A percentile compares a stretch with the other conserved stretches of the same genome.
Evolutionary conservation across 1,140 invertebrate genomes (phyloP).

Genomic region (Panagrolaimus sp.): DNA sequence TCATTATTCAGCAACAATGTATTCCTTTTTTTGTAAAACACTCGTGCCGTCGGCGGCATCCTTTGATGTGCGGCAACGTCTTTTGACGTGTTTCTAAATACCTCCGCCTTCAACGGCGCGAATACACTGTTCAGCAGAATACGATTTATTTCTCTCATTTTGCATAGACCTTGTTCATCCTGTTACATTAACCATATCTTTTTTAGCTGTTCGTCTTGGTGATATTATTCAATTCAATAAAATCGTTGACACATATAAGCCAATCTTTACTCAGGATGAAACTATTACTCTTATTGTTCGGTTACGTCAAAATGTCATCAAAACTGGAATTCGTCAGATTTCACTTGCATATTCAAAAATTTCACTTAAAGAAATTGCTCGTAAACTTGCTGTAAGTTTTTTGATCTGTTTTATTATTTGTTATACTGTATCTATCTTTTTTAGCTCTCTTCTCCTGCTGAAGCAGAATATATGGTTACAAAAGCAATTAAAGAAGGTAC

Average conservation of each 20-base stretch:
- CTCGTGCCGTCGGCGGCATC: too few species aligned
- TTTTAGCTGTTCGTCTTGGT: conserved; percentile 79
- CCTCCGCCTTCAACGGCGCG: too few species aligned
- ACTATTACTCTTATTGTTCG: conserved; percentile 61
- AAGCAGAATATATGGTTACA: conserved; percentile 97
- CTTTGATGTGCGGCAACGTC: too few species aligned
- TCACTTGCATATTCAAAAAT: conserved; percentile 93
- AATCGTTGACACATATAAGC: conserved; percentile 74
- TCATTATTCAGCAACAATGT: too few species aligned
- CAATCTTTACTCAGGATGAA: conserved; percentile 48
- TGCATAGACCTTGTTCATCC: too few species aligned
- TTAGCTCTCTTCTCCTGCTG: conserved; percentile 88
- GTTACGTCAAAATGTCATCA: conserved; percentile 95
- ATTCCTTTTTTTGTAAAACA: too few species aligned
- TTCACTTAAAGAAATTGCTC: conserved; percentile 84
- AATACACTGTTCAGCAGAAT: too few species aligned
- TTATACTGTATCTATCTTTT: too few species aligned
- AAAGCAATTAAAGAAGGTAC: conserved; percentile 99
- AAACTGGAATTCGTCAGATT: conserved; percentile 93
- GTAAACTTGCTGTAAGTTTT: conserved; percentile 75
- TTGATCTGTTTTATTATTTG: too few species aligned
- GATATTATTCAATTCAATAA: conserved; percentile 88
- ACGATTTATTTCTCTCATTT: too few species aligned
- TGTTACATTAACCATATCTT: conserved; percentile 14
- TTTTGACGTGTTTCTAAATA: too few species aligned